These are phyloP conservation scores for Adelosebastes latens DNA, from an alignment of 2,797 vertebrate genomes.

Conservation along the genomic window DNA sequence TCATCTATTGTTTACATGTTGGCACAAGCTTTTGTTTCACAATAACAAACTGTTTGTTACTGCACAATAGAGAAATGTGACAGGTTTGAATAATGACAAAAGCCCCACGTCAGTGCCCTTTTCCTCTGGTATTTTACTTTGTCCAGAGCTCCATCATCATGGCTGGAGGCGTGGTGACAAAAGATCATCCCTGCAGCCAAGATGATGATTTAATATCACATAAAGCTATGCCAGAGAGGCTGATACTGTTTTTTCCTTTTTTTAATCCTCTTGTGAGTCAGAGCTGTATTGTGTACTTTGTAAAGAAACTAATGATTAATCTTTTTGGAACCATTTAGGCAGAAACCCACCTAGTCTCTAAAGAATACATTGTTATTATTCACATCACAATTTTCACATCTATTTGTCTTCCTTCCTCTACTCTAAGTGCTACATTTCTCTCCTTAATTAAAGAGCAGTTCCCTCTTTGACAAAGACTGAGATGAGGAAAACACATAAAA, in stretches of 20 bases:
- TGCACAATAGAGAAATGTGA: not conserved
- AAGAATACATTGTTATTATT: slow-evolving; percentile 21
- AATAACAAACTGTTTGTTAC: not conserved
- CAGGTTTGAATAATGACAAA: slow-evolving; percentile 14
- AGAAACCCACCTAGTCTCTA: slow-evolving; percentile 33
- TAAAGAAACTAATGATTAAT: slow-evolving; percentile 42
- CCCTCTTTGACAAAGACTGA: not conserved
- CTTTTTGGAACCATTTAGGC: slow-evolving; percentile 20
- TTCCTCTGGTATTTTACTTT: not conserved
- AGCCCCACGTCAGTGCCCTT: not conserved
- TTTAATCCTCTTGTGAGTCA: slow-evolving; percentile 31
- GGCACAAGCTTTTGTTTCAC: slow-evolving; percentile 15
- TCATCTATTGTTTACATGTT: slow-evolving; percentile 2
- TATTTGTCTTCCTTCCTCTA: not conserved
- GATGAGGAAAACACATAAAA: not conserved
- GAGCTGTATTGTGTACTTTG: slow-evolving; percentile 19
- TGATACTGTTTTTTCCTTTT: slow-evolving; percentile 12
- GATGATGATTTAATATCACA: slow-evolving; percentile 36
- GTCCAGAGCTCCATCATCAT: slow-evolving; percentile 10
- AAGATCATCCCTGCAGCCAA: slow-evolving; percentile 5
- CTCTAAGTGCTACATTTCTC: not conserved
- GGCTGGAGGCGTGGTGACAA: slow-evolving; percentile 5
- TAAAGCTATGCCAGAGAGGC: slow-evolving; percentile 4
- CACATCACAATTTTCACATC: slow-evolving; percentile 20
- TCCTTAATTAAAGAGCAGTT: not conserved